Evolutionary conservation across 2,888 invertebrate species (phyloP).

Genomic region (Desoria tigrina): DNA sequence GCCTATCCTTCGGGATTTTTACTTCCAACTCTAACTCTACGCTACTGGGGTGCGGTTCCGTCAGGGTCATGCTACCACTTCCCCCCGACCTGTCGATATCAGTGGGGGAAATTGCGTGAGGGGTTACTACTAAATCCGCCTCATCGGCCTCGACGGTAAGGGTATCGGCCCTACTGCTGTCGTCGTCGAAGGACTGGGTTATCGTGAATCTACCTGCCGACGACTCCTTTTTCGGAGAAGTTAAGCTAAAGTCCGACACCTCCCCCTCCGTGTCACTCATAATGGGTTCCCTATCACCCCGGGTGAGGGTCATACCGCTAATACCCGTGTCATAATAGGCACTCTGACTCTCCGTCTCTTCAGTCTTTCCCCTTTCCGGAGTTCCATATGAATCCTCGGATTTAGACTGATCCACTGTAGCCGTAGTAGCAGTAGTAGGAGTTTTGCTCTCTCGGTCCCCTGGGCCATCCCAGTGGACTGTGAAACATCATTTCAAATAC

Average conservation of each 20-base stretch:
- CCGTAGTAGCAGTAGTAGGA: conserved; percentile 17
- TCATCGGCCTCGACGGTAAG: conserved; percentile 41
- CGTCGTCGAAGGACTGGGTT: conserved; percentile 47
- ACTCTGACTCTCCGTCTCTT: conserved; percentile 52
- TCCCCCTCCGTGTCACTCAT: conserved; percentile 52
- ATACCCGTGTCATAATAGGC: conserved; percentile 52
- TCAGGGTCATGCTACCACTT: neutral
- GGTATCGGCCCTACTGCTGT: conserved; percentile 43
- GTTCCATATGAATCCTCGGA: conserved; percentile 50
- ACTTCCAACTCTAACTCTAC: conserved; percentile 2
- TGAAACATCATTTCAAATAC: conserved; percentile 31
- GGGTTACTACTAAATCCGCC: conserved; percentile 9
- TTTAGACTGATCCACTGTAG: conserved; percentile 49
- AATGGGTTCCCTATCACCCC: conserved; percentile 46
- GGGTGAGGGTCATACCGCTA: conserved; percentile 45
- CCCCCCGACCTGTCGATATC: neutral
- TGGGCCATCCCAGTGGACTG: conserved; percentile 54
- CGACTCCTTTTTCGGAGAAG: conserved; percentile 48
- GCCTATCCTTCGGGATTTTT: neutral
- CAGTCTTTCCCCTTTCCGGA: conserved; percentile 46
- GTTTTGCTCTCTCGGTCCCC: conserved; percentile 49
- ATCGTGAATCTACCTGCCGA: conserved; percentile 34
- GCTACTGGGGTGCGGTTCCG: neutral
- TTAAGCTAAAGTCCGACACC: conserved; percentile 50
- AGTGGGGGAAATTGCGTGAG: neutral